Base-by-base conservation (phyloP, 1,140 invertebrate species). In the Drosophila grimshawi region DNA sequence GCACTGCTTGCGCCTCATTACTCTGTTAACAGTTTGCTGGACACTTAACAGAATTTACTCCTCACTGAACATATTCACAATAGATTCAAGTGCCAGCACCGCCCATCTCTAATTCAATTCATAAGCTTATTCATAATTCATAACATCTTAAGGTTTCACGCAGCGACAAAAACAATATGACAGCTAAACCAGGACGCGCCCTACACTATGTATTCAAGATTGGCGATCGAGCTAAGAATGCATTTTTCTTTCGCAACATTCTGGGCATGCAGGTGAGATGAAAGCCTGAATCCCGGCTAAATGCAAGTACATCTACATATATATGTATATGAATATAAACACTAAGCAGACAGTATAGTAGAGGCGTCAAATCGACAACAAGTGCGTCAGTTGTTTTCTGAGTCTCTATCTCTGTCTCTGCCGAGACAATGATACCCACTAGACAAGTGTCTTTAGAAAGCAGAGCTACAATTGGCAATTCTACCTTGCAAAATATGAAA, bases 151-250 rank as follows among this genome's bases (percentile, higher is more conserved):
- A 48, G 33, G 10, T 62, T 62, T 4, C 2, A 19, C 4, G 10
- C 4, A n/a, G 19, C 5, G 27, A 8, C 32, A 35, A 4, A 61
- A 33, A 29, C 19, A 62, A 39, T 39, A 90, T 91, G 88, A 49
- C 78, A 7, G 37, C 75, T n/a, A 57, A 91, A 39, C 60, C 82
- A 3, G 91, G 80, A 76, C 94, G 98, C 88, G 96, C 97, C 41
- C 94, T 99, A 33, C 98, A 99, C 94, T 99, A 96, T 93, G 98
- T 99, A 3, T 98, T 99, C 80, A 99, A 99, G 95, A 95, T 99
- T 76, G 96, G 96, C 0, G 96, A 99, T 92, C 94, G 98, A 52
- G 95, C 95, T 7, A 93, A 95, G 62, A 98, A 97, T 2, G 95
- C 95, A 0, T 95, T 96, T 91, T 99, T 99, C 93, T 99, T 97